Conservation (phyloP, 2,113 vertebrate species). For the Zapus hudsonius region DNA sequence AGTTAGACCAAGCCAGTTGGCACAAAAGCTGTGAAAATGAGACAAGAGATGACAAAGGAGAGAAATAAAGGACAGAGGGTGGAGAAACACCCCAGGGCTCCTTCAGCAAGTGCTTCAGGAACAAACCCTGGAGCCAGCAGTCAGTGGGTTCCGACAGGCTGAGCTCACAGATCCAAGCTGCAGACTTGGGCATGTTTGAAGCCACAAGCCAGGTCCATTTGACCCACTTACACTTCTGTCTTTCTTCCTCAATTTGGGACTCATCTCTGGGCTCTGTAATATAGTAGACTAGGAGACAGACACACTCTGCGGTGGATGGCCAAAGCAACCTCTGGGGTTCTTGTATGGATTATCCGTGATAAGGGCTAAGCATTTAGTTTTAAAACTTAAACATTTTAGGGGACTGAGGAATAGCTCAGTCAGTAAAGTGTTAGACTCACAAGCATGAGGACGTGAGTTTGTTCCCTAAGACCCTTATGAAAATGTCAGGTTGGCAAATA, state of each 20-base stretch:
- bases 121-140: constrained; percentile 29
- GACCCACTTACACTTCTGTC: neutral
- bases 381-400: neutral
- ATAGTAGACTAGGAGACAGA: neutral
- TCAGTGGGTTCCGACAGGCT: neutral
- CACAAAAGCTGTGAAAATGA: neutral
- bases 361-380: neutral
- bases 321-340: neutral
- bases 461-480: too few species aligned
- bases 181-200: neutral
- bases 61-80: neutral
- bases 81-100: neutral
- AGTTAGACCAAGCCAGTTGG: neutral
- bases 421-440: too few species aligned
- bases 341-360: neutral
- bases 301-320: neutral
- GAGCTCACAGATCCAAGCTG: neutral
- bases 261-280: neutral
- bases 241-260: neutral
- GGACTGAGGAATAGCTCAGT: too few species aligned
- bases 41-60: constrained; percentile 25
- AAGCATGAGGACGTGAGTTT: too few species aligned
- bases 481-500: too few species aligned
- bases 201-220: neutral
- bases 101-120: neutral